phyloP scores from a whole-genome alignment of 2,113 vertebrate genomes.

The Apaloderma vittatum region DNA sequence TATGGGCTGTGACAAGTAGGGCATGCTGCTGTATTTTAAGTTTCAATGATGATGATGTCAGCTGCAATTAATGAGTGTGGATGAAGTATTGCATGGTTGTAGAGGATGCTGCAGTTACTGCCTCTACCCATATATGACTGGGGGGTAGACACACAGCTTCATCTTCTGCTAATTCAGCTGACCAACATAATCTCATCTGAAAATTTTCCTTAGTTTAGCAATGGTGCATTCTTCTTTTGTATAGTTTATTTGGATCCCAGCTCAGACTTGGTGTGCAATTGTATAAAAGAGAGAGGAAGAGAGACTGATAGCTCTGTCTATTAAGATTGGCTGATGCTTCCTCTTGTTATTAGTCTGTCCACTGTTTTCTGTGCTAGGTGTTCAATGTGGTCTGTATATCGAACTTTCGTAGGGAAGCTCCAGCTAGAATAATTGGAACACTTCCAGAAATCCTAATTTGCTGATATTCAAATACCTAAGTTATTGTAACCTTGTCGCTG shows the following conservation, averaged over 20 bases:
- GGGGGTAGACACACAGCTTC: neutral
- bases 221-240: neutral
- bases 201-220: neutral
- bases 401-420: neutral
- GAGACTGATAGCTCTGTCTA: neutral
- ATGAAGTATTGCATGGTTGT: neutral
- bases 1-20: rapidly evolving
- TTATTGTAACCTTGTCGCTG: neutral
- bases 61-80: neutral
- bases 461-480: neutral
- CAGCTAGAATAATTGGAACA: neutral
- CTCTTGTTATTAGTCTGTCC: neutral
- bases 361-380: neutral
- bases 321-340: neutral
- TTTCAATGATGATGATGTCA: neutral
- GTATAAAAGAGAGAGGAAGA: neutral
- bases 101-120: neutral
- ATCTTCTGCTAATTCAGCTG: neutral
- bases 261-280: neutral
- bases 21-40: neutral
- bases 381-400: neutral
- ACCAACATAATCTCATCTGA: neutral
- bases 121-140: rapidly evolving
- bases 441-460: neutral
- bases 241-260: neutral